These are phyloP conservation scores for Bucco capensis DNA, from an alignment of 2,113 vertebrate species.

Conservation along the genomic window DNA sequence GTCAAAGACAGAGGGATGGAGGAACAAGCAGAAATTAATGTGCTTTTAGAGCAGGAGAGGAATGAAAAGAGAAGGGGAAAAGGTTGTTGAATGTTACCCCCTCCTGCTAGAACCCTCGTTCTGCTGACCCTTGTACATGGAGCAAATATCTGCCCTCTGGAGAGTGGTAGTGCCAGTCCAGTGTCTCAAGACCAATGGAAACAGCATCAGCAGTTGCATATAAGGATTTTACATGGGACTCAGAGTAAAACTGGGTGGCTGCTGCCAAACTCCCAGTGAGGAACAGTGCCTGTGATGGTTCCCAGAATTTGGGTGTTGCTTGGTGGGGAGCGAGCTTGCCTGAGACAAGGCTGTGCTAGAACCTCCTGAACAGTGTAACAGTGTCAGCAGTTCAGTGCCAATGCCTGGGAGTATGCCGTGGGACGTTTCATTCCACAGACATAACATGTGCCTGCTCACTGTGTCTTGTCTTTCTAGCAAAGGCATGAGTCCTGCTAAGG, in stretches of 20 bases:
- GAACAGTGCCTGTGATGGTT: background rate
- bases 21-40: background rate
- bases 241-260: background rate
- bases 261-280: background rate
- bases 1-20: background rate
- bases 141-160: background rate
- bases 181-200: background rate
- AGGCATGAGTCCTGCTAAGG: background rate
- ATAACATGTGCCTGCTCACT: background rate
- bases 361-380: background rate
- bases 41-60: background rate
- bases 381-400: background rate
- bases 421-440: background rate
- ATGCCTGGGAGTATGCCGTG: background rate
- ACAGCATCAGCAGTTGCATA: background rate
- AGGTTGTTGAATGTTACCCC: background rate
- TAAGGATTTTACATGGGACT: background rate
- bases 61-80: background rate
- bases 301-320: background rate
- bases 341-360: background rate
- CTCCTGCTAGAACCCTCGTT: background rate
- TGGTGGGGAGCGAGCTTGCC: background rate
- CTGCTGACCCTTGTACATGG: background rate
- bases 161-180: background rate
- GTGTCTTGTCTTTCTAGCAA: background rate